phyloP scores from a whole-genome alignment of 2,113 vertebrate species.

The Aythya baeri region DNA sequence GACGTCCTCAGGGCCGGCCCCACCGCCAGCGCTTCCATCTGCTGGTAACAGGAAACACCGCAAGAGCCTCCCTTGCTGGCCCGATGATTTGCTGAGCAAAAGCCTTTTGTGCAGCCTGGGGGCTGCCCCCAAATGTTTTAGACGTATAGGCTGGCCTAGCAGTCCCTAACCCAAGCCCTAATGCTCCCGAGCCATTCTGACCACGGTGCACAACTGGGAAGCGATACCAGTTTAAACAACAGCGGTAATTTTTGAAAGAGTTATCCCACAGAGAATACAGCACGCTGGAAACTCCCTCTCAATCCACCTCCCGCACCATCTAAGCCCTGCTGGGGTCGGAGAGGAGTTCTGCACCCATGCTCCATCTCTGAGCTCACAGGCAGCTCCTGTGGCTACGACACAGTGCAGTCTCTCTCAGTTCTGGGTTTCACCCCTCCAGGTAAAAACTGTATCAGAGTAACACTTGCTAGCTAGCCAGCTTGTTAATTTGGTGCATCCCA shows the following conservation, averaged over 20 bases:
- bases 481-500: neutral
- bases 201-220: neutral
- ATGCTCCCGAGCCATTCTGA: neutral
- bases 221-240: neutral
- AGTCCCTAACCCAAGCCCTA: neutral
- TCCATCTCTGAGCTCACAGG: neutral
- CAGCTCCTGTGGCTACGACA: neutral
- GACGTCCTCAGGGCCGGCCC: neutral
- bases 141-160: neutral
- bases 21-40: neutral
- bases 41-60: neutral
- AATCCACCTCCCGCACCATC: neutral
- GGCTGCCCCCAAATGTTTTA: neutral
- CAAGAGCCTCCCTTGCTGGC: neutral
- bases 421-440: neutral
- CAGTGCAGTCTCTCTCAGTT: neutral
- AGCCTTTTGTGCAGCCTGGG: neutral
- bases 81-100: neutral
- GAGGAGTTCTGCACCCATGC: neutral
- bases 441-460: neutral
- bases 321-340: neutral
- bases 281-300: neutral
- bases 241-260: neutral
- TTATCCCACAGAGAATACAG: neutral
- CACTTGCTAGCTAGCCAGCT: neutral